Evolutionary conservation across 2,113 vertebrate species (phyloP), one percentile per base, ranked within the genome.

Genomic region (Agapornis roseicollis): DNA sequence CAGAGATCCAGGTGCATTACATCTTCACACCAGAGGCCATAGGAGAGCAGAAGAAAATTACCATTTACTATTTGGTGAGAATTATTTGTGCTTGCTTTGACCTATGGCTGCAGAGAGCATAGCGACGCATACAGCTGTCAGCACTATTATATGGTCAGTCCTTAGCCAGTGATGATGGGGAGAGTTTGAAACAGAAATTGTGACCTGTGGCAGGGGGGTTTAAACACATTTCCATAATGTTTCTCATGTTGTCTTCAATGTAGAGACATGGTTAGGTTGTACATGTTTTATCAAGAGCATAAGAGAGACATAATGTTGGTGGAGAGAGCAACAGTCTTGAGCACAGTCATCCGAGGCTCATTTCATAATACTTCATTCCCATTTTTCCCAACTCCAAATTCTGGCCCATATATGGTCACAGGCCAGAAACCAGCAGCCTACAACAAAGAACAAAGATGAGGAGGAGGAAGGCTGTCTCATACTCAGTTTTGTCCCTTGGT

Each of bases 31-130:
- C 20, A 79, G 89, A 89, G 6, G 88, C 76, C 28, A 37, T 96
- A 17, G 70, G 72, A 78, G 80, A 95, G 11, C 69, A 86, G 37
- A 93, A 93, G 90, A 78, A 97, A 25, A 77, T 98, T 6, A 19
- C 41, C 8, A 97, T 98, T 94, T 95, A 98, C 56, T 98, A 97
- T 52, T 78, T 98, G 98, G 98, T 98, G 79, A 98, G 98, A 95
- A 76, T 73, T 73, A 15, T 64, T 79, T 58, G n/a, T 58, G n/a
- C 2, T 85, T 71, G 68, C 20, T 83, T 89, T 66, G 39, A 44
- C 33, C 55, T 42, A 17, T 1, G 2, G 22, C 19, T 60, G 65
- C 71, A 92, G 56, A 60, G 47, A 55, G 9, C 20, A 37, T 12
- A 33, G 17, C 33, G 39, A 19, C 33, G 39, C 25, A 11, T 47